Conservation (phyloP, 2,113 vertebrate genomes). For the Ifrita kowaldi region DNA sequence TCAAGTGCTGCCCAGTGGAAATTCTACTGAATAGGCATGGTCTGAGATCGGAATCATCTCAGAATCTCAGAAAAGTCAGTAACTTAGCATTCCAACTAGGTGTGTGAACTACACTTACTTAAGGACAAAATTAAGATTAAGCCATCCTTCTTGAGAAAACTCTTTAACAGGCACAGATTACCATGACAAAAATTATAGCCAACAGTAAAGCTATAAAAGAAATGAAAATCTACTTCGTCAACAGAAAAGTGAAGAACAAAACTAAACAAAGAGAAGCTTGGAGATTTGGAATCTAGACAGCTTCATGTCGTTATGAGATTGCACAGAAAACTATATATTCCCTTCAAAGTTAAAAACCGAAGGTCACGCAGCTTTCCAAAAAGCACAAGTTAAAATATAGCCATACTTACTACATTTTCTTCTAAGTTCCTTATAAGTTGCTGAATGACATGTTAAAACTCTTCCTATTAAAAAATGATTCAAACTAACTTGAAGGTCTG, state of each 20-base stretch:
- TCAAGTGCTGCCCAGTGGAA: background rate
- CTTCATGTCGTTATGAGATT: background rate
- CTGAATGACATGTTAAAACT: background rate
- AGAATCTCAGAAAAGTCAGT: background rate
- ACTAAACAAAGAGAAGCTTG: background rate
- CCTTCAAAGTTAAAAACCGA: background rate
- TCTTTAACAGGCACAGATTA: background rate
- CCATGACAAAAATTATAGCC: background rate
- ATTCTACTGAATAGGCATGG: background rate
- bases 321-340: background rate
- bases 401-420: background rate
- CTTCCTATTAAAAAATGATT: background rate
- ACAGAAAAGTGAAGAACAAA: background rate
- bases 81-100: background rate
- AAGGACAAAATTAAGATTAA: background rate
- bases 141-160: background rate
- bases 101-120: background rate
- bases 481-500: background rate
- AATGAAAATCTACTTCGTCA: background rate
- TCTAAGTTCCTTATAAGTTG: background rate
- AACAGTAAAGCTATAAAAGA: background rate
- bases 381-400: background rate
- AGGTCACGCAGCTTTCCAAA: background rate
- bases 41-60: background rate
- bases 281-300: background rate